Conservation (phyloP, 2,888 invertebrate species). For the Dicyrtoma fusca region DNA sequence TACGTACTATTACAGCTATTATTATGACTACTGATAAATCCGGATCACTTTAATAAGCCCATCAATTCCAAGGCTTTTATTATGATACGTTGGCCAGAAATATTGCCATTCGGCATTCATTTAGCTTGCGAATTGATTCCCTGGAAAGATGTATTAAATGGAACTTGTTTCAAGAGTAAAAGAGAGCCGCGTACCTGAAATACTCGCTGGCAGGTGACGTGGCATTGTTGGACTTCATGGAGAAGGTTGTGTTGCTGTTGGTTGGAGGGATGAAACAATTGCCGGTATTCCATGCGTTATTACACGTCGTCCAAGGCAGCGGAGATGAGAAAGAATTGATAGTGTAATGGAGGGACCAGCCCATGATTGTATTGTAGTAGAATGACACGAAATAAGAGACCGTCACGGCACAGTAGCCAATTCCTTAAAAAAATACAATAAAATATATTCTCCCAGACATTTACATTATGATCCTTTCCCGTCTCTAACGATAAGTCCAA, state of each 20-base stretch:
- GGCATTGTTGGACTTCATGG: slow-evolving; percentile 58
- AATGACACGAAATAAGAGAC: slow-evolving; percentile 80
- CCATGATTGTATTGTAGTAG: slow-evolving; percentile 84
- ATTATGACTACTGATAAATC: too few species aligned
- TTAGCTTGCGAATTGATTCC: too few species aligned
- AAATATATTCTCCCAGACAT: background rate
- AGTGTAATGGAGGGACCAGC: slow-evolving; percentile 81
- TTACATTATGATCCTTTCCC: background rate
- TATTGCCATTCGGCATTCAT: too few species aligned
- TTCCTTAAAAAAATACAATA: slow-evolving; percentile 63
- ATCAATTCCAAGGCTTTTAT: too few species aligned
- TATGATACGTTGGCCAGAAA: too few species aligned
- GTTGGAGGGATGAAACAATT: slow-evolving; percentile 63
- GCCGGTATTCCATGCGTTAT: slow-evolving; percentile 79
- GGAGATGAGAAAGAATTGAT: slow-evolving; percentile 70
- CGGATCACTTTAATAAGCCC: too few species aligned
- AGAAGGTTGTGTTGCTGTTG: slow-evolving; percentile 20
- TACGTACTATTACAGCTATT: too few species aligned
- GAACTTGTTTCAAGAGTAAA: too few species aligned
- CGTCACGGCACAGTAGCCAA: slow-evolving; percentile 77
- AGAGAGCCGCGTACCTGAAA: slow-evolving; percentile 72
- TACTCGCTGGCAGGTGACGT: slow-evolving; percentile 75
- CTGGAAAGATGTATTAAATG: too few species aligned
- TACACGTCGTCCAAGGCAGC: slow-evolving; percentile 80
- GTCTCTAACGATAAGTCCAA: background rate